These are phyloP conservation scores for Zosterops japonicus DNA, from an alignment of 2,113 vertebrate genomes.

Conservation along the genomic window DNA sequence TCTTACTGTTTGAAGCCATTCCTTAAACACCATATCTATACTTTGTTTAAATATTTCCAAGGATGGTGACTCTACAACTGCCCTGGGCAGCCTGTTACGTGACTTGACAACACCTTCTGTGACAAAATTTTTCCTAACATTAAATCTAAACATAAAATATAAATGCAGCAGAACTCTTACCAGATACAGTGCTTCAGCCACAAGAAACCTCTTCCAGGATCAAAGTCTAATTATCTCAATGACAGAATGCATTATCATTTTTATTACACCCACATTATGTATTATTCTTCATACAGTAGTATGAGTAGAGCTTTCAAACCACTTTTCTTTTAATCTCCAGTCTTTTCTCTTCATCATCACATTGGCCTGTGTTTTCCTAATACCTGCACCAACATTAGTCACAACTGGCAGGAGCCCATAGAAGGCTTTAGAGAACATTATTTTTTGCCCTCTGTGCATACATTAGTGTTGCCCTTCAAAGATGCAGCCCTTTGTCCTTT, in stretches of 20 bases:
- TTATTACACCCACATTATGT: constrained; percentile 10
- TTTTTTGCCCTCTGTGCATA: constrained; percentile 62
- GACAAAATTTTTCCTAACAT: neutral
- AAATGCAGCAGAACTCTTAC: neutral
- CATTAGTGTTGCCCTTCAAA: constrained; percentile 64
- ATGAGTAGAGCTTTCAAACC: constrained; percentile 48
- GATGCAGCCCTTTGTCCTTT: constrained; percentile 43
- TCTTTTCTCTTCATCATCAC: constrained; percentile 37
- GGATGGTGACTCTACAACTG: neutral
- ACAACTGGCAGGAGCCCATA: constrained; percentile 25
- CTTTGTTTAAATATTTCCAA: neutral
- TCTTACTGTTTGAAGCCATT: neutral
- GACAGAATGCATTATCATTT: constrained; percentile 54
- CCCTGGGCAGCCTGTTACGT: neutral
- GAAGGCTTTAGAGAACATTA: constrained; percentile 47
- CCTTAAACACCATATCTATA: neutral
- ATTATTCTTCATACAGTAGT: constrained; percentile 36
- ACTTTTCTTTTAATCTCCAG: constrained; percentile 59
- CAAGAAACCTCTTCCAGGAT: constrained; percentile 18
- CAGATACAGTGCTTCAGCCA: neutral
- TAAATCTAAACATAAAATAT: neutral
- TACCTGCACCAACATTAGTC: constrained; percentile 43
- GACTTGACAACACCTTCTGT: neutral
- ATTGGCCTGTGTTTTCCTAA: constrained; percentile 31
- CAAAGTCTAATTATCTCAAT: constrained; percentile 52